Evolutionary conservation across 2,113 vertebrate genomes (phyloP), one percentile per base, ranked within the genome.

Genomic region (Pristiophorus japonicus): DNA sequence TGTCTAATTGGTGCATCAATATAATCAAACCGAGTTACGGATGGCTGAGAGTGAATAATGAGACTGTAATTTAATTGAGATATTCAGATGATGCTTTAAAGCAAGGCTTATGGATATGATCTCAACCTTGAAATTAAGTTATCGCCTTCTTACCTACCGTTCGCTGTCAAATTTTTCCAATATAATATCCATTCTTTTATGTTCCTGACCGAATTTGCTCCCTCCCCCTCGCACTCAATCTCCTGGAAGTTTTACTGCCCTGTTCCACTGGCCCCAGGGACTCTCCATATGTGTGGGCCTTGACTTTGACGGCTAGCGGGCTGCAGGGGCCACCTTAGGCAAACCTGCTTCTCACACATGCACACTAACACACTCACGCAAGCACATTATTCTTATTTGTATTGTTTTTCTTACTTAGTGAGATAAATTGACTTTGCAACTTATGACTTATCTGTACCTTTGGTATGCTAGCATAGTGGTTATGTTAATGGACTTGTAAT

Each of bases 61-160:
- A 87, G 22, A 87, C 42, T 11, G 10, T 87, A 87, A 87, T 87
- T 87, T 87, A 87, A 85, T 87, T 87, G 84, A 42, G 84, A 47
- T 47, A 24, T 42, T 45, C 84, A 51, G 18, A 45, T 87, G 22
- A 94, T 67, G 20, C 4, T 55, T 59, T 90, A 55, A 90, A n/a
- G 51, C 51, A 90, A 47, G 51, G 11, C 30, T 59, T 90, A 90
- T 59, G 51, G 85, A 59, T 81, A 20, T 90, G 47, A 90, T 90
- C 51, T 90, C 87, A 90, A 59, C 87, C 87, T 90, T 90, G 51
- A 90, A 90, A 90, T 90, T 59, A 90, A 59, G 59, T 90, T 90
- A 90, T 16, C 12, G 30, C 27, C 51, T 88, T 59, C 27, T 59
- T 59, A 59, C 27, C 30, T 30, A 59, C 30, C n/a, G 47, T 55